These are phyloP conservation scores for Pagetopsis macropterus DNA, from an alignment of 2,797 vertebrate genomes.

Conservation along the genomic window DNA sequence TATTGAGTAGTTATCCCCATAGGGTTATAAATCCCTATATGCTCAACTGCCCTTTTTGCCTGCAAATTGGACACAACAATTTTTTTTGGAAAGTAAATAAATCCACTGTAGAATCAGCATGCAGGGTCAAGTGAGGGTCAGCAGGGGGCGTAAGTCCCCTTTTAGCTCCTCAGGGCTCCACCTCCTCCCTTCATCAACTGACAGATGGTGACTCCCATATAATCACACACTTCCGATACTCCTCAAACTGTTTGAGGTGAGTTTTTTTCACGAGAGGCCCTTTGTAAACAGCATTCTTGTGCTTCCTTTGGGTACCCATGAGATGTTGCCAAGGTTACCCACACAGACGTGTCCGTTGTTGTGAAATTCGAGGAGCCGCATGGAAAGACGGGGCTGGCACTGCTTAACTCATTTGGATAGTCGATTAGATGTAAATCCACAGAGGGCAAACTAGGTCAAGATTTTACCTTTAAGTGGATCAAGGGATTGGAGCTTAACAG, in stretches of 20 bases:
- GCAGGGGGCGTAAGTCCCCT: conserved; percentile 71
- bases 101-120: conserved; percentile 25
- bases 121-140: conserved; percentile 62
- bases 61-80: conserved; percentile 11
- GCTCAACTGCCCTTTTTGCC: background rate
- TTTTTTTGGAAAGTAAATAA: conserved; percentile 20
- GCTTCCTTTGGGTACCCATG: conserved; percentile 61
- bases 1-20: background rate
- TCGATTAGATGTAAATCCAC: conserved; percentile 72
- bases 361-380: conserved; percentile 64
- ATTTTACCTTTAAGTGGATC: conserved; percentile 78
- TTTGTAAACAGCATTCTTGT: conserved; percentile 78
- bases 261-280: conserved; percentile 65
- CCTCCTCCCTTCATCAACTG: conserved; percentile 64
- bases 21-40: background rate
- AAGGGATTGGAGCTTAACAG: conserved; percentile 72
- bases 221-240: conserved; percentile 76
- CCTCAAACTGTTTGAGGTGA: conserved; percentile 68
- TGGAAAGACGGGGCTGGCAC: conserved; percentile 40
- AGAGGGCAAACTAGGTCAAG: conserved; percentile 74
- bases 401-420: conserved; percentile 62
- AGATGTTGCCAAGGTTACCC: conserved; percentile 59
- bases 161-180: conserved; percentile 43
- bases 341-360: conserved; percentile 48
- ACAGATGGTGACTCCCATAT: conserved; percentile 75